Conservation (phyloP, 1,140 invertebrate species). For the Drosophila paulistorum region DNA sequence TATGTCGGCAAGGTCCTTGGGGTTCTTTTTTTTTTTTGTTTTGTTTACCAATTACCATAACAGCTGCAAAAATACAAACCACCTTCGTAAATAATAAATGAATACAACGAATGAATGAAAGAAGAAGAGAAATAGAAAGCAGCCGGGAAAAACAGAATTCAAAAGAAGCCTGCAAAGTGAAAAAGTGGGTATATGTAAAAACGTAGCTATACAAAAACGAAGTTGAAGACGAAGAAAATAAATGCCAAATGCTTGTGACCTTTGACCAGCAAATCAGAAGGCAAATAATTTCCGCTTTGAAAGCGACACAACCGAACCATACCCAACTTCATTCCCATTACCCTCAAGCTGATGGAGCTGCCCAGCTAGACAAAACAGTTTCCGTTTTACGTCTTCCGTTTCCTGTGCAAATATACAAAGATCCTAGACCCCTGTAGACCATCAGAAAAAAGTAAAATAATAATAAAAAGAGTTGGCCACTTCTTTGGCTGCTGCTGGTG, state of each 20-base stretch:
- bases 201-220: background rate
- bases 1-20: background rate
- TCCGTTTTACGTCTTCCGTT: slow-evolving; percentile 49
- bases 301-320: slow-evolving; percentile 15
- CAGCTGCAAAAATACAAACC: slow-evolving; percentile 22
- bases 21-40: background rate
- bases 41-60: slow-evolving; percentile 21
- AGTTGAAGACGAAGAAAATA: slow-evolving; percentile 1
- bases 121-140: background rate
- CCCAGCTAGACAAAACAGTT: slow-evolving; percentile 33
- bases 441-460: background rate
- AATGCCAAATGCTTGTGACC: slow-evolving; percentile 23
- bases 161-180: slow-evolving; percentile 15
- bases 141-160: slow-evolving; percentile 2
- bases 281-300: slow-evolving; percentile 45
- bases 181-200: background rate
- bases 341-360: background rate
- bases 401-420: slow-evolving; percentile 47
- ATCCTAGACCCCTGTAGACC: background rate
- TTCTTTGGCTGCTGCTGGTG: background rate
- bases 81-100: slow-evolving; percentile 6
- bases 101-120: slow-evolving; percentile 1
- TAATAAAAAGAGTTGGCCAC: background rate
- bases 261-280: slow-evolving; percentile 27
- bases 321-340: background rate